Evolutionary conservation across 2,797 vertebrate species (phyloP).

Genomic region (Lutjanus campechanus): DNA sequence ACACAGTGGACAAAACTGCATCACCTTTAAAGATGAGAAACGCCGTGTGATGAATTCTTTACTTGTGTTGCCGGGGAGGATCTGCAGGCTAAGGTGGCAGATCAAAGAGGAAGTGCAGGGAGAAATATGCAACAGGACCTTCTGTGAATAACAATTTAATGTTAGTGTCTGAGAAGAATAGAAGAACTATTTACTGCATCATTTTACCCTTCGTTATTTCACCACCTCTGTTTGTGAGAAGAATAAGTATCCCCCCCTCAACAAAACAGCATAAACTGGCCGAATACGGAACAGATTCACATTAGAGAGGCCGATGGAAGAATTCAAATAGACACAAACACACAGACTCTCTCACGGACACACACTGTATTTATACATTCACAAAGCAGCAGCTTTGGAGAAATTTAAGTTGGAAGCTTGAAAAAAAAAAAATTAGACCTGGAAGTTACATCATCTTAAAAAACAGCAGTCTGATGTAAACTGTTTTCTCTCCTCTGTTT

Average conservation of each 20-base stretch:
- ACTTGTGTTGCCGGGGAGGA: constrained; percentile 38
- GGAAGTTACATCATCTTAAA: background rate
- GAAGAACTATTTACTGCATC: constrained; percentile 49
- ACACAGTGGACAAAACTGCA: constrained; percentile 29
- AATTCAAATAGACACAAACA: constrained; percentile 42
- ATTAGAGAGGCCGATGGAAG: constrained; percentile 58
- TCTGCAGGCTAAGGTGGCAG: constrained; percentile 38
- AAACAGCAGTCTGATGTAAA: too few relatives aligned
- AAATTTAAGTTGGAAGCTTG: constrained; percentile 26
- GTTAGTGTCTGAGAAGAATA: constrained; percentile 44
- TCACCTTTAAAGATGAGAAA: constrained; percentile 40
- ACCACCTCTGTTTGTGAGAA: constrained; percentile 19
- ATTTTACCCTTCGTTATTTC: constrained; percentile 42
- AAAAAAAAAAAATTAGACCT: constrained; percentile 4
- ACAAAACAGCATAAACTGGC: constrained; percentile 34
- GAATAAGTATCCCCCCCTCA: background rate
- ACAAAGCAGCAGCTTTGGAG: constrained; percentile 37
- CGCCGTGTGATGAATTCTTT: constrained; percentile 28
- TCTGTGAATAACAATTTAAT: constrained; percentile 60
- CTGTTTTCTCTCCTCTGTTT: too few relatives aligned
- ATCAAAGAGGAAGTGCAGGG: constrained; percentile 72
- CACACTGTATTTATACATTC: constrained; percentile 47
- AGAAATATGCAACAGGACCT: constrained; percentile 54
- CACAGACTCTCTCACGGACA: constrained; percentile 12
- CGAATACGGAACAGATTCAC: constrained; percentile 48